Evolutionary conservation across 2,797 vertebrate genomes (phyloP).

Genomic region (Gallirallus australis): DNA sequence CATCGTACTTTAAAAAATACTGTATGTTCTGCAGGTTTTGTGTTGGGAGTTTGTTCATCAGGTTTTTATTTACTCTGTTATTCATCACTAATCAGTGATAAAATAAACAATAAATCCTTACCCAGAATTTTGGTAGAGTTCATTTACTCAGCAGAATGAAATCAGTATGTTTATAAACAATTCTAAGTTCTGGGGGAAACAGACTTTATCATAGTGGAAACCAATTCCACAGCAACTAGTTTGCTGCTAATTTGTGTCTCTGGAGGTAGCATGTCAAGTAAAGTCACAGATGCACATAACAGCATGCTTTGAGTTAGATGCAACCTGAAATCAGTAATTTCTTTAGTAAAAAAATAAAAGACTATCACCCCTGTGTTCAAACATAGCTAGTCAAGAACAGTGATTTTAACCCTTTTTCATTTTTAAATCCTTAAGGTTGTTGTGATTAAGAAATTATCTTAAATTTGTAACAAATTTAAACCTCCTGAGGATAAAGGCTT

Average conservation of each 20-base stretch:
- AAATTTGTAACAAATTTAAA: not conserved
- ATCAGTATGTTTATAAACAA: not conserved
- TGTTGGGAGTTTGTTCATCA: not conserved
- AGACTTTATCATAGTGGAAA: not conserved
- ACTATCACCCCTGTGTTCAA: not conserved
- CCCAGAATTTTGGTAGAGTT: not conserved
- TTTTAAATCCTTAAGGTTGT: not conserved
- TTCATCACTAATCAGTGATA: not conserved
- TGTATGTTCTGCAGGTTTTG: not conserved
- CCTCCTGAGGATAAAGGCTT: not conserved
- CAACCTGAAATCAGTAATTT: not conserved
- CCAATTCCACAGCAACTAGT: not conserved
- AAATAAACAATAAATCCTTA: not conserved
- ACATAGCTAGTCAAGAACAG: not conserved
- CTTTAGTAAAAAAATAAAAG: not conserved
- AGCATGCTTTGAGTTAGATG: not conserved
- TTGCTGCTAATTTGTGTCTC: not conserved
- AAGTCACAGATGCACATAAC: not conserved
- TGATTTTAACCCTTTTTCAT: not conserved
- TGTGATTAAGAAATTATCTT: not conserved
- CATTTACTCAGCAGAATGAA: not conserved
- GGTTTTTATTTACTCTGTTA: not conserved
- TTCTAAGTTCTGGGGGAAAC: not conserved
- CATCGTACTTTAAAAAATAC: not conserved
- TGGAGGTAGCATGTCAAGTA: not conserved